Evolutionary conservation across 1,140 invertebrate genomes (phyloP), one percentile per base, ranked within the genome.

Genomic region (Drosophila persimilis): DNA sequence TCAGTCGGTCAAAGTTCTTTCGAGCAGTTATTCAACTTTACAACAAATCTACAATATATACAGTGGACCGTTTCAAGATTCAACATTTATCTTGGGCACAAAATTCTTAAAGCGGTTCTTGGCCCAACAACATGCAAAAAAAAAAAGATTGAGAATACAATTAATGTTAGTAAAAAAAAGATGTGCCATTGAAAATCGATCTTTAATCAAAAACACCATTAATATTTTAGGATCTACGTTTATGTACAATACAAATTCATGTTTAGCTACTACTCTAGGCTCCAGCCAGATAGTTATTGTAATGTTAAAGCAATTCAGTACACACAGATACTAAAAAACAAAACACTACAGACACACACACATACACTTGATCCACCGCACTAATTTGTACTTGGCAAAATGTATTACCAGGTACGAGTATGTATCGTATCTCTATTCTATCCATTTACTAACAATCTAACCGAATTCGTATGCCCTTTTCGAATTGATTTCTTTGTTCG

Each of bases 131-230:
- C 46, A 35, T 17, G n/a, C 56, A 50, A 43, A 67, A 69, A 56
- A 43, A 67, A 24, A 9, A 31, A 63, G 48, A 41, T 39, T 57
- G 63, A 5, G 35, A 13, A 39, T 11, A 44, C 29, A 56, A 55
- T 47, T 70, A 61, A 43, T 51, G 53, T 73, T 81, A 69, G 67
- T 22, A 35, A 48, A 26, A 48, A 60, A 73, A 73, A 47, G 46
- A 86, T 84, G 80, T 84, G 80, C 80, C 80, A 84, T 84, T 85
- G 73, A 73, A 67, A 77, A 65, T 44, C 54, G 63, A 77, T 85
- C 60, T 80, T 84, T 84, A 85, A 84, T 85, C 60, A 52, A 76
- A 60, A 80, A 80, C 81, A 80, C 63, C 54, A 66, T 39, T 39
- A 39, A 39, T 53, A 77, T 65, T 75, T 67, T 84, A 79, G 65